phyloP scores from a whole-genome alignment of 1,140 invertebrate genomes.

The Dendrolimus kikuchii region DNA sequence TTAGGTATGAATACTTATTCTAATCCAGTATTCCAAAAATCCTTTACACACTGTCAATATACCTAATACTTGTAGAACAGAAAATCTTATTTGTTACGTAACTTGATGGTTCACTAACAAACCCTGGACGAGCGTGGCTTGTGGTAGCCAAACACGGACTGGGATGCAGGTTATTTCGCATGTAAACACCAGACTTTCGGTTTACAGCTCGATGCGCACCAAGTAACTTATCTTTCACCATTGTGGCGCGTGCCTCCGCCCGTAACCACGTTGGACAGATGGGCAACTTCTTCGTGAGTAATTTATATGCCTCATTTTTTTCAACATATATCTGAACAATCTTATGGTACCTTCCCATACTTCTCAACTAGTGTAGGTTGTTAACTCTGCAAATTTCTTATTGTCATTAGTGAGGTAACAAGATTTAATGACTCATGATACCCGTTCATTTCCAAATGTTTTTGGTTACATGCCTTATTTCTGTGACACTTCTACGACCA shows the following conservation, averaged over 20 bases:
- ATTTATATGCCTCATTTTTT: background rate
- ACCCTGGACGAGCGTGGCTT: slow-evolving; percentile 35
- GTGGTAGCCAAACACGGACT: slow-evolving; percentile 53
- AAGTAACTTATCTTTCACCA: slow-evolving; percentile 71
- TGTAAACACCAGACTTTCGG: slow-evolving; percentile 68
- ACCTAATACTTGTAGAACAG: background rate
- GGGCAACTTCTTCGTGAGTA: slow-evolving; percentile 18
- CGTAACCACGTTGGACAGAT: slow-evolving; percentile 42
- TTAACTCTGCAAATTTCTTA: too few relatives aligned
- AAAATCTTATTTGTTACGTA: slow-evolving; percentile 6
- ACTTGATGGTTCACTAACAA: slow-evolving; percentile 10
- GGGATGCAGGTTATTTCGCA: slow-evolving; percentile 56
- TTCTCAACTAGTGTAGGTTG: too few relatives aligned
- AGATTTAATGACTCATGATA: too few relatives aligned
- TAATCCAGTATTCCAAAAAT: too few relatives aligned
- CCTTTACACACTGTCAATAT: background rate
- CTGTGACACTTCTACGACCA: too few relatives aligned
- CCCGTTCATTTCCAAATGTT: too few relatives aligned
- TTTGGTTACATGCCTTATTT: too few relatives aligned
- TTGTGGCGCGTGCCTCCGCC: slow-evolving; percentile 60
- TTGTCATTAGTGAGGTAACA: too few relatives aligned
- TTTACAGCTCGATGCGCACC: slow-evolving; percentile 68
- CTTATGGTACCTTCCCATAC: too few relatives aligned
- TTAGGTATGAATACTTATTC: too few relatives aligned
- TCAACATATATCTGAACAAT: too few relatives aligned